Evolutionary conservation across 1,140 invertebrate species (phyloP), one percentile per base, ranked within the genome.

Genomic region (Stegodyphus mimosarum): DNA sequence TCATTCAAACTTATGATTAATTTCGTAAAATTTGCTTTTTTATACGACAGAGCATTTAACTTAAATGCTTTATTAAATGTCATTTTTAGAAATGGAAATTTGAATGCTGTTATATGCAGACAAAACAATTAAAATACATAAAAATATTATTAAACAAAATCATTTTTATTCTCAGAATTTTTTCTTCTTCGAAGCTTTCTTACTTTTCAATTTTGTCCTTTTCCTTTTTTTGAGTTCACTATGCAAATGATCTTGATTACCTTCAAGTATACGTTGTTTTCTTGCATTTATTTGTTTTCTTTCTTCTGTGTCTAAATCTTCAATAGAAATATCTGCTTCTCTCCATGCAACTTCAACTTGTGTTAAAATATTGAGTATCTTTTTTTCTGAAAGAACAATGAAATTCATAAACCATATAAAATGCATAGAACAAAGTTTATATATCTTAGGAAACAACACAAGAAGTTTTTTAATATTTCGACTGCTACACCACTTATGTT

Each of bases 301-400:
- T 90, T 98, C 95, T 89, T 96, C 96, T 90, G 98, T 98, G 89
- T 98, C 95, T 87, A 94, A 94, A 90, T 97, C 95, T 89, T 99
- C 97, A 48, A 99, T 90, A 89, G 94, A 94, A 72, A 99, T 96
- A 90, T 98, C 95, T 7, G 97, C 96, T 90, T 99, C 96, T 72
- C 97, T 92, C 88, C 95, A 94, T 0, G 96, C 95, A 0, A 98
- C 95, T 85, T 95, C 95, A 15, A 99, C 95, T 91, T 98, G 95
- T 7, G 95, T 96, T 83, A 98, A 94, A 87, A 98, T 97, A 87
- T 94, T 94, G 33, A 94, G 92, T 1, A 97, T 95, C 91, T 96
- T 94, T 87, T 94, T 94, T 88, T 96, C 95, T 87, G 13, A 33
- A 70, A 75, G 18, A 18, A 64, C 17, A 55, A 5, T 53, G 3